phyloP scores from a whole-genome alignment of 2,888 invertebrate species.

The Choristoneura rosaceana region DNA sequence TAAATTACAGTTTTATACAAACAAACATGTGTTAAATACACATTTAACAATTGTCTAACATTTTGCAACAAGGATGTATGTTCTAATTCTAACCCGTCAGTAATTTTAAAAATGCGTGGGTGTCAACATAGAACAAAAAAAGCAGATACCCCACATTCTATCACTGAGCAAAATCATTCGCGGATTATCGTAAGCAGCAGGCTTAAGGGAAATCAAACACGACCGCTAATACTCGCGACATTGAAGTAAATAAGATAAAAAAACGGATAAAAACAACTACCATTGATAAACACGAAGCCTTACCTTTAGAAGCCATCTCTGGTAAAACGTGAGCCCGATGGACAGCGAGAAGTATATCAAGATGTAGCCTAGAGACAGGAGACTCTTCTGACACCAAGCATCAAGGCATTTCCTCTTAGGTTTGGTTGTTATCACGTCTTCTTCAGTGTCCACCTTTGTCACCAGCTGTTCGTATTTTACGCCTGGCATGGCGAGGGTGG shows the following conservation, averaged over 20 bases:
- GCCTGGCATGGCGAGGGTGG: constrained; percentile 67
- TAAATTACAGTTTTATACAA: no score
- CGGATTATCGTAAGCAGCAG: constrained; percentile 1
- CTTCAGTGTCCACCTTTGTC: constrained; percentile 69
- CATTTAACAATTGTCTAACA: no score
- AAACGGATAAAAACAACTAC: constrained; percentile 11
- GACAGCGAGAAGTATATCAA: constrained; percentile 95
- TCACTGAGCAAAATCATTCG: neutral
- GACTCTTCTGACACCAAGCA: constrained; percentile 72
- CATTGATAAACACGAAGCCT: constrained; percentile 45
- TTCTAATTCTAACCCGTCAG: neutral
- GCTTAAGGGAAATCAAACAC: neutral
- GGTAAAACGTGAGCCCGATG: constrained; percentile 98
- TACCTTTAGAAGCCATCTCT: constrained; percentile 96
- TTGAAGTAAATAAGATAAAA: constrained; percentile 4
- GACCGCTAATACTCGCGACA: neutral
- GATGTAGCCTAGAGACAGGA: constrained; percentile 86
- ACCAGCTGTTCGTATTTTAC: constrained; percentile 82
- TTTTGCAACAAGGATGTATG: neutral
- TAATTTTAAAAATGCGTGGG: neutral
- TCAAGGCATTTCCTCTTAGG: constrained; percentile 72
- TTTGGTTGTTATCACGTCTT: constrained; percentile 71
- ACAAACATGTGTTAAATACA: no score
- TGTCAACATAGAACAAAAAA: neutral
- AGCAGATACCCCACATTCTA: neutral